Conservation (phyloP, 92 coral and sea anemone genomes). For the Heteractis magnifica region DNA sequence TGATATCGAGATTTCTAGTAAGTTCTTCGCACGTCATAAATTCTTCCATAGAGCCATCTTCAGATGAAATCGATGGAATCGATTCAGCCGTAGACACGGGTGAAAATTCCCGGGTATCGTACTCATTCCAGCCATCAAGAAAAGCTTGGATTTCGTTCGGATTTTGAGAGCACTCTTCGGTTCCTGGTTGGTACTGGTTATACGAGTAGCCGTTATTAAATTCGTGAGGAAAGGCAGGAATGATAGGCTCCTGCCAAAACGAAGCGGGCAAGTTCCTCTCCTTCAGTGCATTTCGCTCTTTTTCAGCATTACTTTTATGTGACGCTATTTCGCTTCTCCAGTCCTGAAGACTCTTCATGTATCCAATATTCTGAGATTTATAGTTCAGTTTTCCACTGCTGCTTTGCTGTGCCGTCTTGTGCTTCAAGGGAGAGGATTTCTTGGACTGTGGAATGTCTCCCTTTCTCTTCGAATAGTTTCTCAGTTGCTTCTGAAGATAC, state of each 20-base stretch:
- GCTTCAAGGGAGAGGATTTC: conserved; percentile 35
- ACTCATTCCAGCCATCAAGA: conserved; percentile 73
- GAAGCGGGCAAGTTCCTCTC: conserved; percentile 67
- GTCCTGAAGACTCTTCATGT: conserved; percentile 41
- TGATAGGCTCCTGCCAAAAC: conserved; percentile 83
- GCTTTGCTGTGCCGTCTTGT: conserved; percentile 22
- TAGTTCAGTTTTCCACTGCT: conserved; percentile 31
- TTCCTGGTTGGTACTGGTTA: conserved; percentile 51
- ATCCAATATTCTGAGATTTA: conserved; percentile 47
- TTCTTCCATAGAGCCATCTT: conserved; percentile 69
- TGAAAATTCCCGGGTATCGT: conserved; percentile 50
- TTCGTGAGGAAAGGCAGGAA: conserved; percentile 42
- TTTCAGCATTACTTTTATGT: conserved; percentile 17
- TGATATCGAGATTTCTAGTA: conserved; percentile 88
- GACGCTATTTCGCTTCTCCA: conserved; percentile 18
- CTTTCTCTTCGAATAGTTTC: conserved; percentile 78
- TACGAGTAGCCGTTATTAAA: conserved; percentile 47
- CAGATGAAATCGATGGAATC: conserved; percentile 67
- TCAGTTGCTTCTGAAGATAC: conserved; percentile 89
- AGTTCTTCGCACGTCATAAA: conserved; percentile 99
- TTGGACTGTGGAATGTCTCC: conserved; percentile 49
- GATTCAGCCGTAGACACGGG: conserved; percentile 53
- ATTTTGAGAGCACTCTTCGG: conserved; percentile 23
- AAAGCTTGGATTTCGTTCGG: conserved; percentile 48
- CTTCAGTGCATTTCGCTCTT: conserved; percentile 58